Evolutionary conservation across 1,140 invertebrate genomes (phyloP).

Genomic region (Lordiphosa stackelbergi): DNA sequence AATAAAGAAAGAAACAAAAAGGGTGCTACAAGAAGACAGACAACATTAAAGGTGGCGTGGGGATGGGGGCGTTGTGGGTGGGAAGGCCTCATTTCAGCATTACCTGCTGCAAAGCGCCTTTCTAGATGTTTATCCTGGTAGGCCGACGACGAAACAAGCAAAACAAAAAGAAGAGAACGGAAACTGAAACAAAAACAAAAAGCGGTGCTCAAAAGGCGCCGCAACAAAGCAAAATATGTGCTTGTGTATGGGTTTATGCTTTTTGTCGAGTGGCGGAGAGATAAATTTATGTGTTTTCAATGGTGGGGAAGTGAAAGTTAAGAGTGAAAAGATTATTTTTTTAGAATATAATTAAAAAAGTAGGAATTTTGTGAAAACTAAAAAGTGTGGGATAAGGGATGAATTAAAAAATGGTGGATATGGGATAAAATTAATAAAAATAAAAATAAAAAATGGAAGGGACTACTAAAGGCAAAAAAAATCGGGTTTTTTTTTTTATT

Average conservation of each 20-base stretch:
- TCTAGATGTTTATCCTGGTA: constrained; percentile 67
- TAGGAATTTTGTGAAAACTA: no score
- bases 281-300: constrained; percentile 17
- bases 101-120: constrained; percentile 57
- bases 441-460: no score
- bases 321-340: no score
- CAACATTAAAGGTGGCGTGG: constrained; percentile 8
- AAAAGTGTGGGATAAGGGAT: no score
- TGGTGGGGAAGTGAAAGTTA: no score
- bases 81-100: constrained; percentile 32
- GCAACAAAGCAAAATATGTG: constrained; percentile 62
- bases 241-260: constrained; percentile 20
- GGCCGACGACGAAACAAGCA: constrained; percentile 28
- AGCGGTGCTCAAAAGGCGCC: constrained; percentile 52
- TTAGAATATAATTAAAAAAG: no score
- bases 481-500: no score
- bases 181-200: constrained; percentile 17
- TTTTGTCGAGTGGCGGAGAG: constrained; percentile 12
- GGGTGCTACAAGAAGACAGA: constrained; percentile 11
- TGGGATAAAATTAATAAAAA: no score
- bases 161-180: constrained; percentile 16
- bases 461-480: no score
- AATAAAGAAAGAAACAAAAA: constrained; percentile 6
- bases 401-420: no score
- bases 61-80: background rate